Evolutionary conservation across 2,888 invertebrate genomes (phyloP).

Genomic region (Eilema depressum): DNA sequence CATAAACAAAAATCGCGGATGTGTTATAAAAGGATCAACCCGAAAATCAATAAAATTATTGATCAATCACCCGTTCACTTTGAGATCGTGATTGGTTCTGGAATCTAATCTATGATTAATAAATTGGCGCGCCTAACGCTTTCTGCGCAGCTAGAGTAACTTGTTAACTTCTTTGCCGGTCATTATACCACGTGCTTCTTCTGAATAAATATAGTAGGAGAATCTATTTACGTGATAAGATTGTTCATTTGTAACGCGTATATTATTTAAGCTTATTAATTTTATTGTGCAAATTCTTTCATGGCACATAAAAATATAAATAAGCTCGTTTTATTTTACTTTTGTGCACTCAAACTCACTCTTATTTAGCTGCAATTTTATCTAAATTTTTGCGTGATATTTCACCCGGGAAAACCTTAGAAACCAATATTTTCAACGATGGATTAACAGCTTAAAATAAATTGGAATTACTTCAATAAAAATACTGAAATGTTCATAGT

Average conservation of each 20-base stretch:
- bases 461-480: constrained; percentile 8
- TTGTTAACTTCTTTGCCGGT: no score
- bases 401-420: background rate
- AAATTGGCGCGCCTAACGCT: no score
- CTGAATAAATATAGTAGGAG: background rate
- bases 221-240: background rate
- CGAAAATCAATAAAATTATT: no score
- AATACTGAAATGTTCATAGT: constrained; percentile 11
- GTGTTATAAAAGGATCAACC: no score
- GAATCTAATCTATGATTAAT: no score
- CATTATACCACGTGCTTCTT: background rate
- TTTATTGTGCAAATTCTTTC: background rate
- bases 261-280: background rate
- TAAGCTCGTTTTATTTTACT: background rate
- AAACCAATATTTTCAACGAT: background rate
- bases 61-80: no score
- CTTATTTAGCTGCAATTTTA: background rate
- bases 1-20: no score
- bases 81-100: no score
- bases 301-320: background rate
- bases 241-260: background rate
- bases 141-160: no score
- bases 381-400: background rate
- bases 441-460: background rate
- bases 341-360: constrained; percentile 1